phyloP scores from a whole-genome alignment of 2,888 invertebrate species.

The Mimachlamys varia region DNA sequence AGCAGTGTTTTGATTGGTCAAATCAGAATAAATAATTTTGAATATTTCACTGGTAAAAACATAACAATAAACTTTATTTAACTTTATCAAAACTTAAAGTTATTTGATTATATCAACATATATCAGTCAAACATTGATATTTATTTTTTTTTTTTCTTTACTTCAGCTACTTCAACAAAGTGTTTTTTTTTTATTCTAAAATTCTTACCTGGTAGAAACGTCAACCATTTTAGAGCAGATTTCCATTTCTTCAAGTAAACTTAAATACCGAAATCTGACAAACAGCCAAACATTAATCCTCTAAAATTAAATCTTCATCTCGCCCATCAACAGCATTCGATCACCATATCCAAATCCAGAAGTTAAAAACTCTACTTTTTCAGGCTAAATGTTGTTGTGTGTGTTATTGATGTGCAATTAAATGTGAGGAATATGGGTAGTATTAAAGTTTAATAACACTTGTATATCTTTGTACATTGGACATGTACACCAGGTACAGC shows the following conservation, averaged over 20 bases:
- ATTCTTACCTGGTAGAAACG: neutral
- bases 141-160: too few relatives aligned
- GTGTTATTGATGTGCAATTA: neutral
- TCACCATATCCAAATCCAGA: neutral
- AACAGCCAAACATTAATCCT: neutral
- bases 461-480: constrained; percentile 36
- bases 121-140: too few relatives aligned
- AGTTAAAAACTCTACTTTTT: neutral
- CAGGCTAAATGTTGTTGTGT: neutral
- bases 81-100: too few relatives aligned
- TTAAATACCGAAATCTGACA: neutral
- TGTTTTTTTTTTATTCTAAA: neutral
- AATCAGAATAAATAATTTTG: too few relatives aligned
- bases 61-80: too few relatives aligned
- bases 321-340: neutral
- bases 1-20: too few relatives aligned
- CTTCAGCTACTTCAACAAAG: neutral
- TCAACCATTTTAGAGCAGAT: neutral
- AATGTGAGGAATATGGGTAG: neutral
- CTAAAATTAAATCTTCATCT: neutral
- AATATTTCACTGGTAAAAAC: too few relatives aligned
- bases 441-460: constrained; percentile 24
- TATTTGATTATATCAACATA: too few relatives aligned
- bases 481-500: constrained; percentile 4
- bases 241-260: neutral